Evolutionary conservation across 2,888 invertebrate species (phyloP).

Genomic region (Syrphus vitripennis): DNA sequence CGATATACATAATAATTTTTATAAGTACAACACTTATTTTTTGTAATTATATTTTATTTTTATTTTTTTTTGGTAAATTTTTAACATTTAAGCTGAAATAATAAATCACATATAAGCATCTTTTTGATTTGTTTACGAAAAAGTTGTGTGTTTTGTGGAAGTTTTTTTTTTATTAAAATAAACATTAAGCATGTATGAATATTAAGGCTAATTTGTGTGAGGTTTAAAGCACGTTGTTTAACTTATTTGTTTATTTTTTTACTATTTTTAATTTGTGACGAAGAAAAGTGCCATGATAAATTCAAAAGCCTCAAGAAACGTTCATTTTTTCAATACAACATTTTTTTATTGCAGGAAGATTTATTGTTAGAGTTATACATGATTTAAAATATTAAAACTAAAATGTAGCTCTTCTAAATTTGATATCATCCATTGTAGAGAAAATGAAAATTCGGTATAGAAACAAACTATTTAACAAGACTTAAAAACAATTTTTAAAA

Average conservation of each 20-base stretch:
- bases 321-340: background rate
- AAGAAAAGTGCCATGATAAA: background rate
- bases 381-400: too few species aligned
- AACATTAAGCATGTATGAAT: background rate
- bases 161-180: background rate
- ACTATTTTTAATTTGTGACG: background rate
- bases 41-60: too few species aligned
- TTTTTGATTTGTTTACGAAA: conserved; percentile 22
- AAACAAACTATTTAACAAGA: too few species aligned
- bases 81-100: conserved; percentile 35
- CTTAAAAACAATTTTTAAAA: too few species aligned
- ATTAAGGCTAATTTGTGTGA: background rate
- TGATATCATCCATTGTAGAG: too few species aligned
- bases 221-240: background rate
- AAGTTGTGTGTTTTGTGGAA: background rate
- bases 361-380: too few species aligned
- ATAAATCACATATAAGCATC: conserved; percentile 24
- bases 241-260: background rate
- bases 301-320: background rate
- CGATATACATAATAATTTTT: conserved; percentile 31
- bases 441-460: too few species aligned
- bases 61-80: conserved; percentile 3
- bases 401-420: too few species aligned
- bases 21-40: conserved; percentile 45
- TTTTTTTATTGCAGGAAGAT: background rate